A percentile compares a stretch with the other conserved stretches of the same genome.
phyloP scores from a whole-genome alignment of 2,888 invertebrate genomes.

The Melanostoma mellinum region DNA sequence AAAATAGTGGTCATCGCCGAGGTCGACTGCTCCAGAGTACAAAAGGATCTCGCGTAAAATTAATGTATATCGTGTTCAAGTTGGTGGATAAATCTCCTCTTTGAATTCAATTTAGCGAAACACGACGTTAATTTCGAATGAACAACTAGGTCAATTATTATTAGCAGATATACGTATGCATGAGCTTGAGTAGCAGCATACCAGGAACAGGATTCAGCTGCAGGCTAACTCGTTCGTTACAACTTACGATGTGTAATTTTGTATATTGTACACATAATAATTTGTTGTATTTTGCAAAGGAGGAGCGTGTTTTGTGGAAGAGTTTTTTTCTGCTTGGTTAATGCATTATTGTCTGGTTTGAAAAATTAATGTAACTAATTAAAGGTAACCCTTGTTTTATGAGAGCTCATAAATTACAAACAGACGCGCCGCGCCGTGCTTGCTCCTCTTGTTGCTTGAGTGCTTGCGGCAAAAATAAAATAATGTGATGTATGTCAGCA shows the following conservation, averaged over 20 bases:
- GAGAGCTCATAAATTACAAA: slow-evolving; percentile 29
- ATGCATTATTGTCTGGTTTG: slow-evolving; percentile 25
- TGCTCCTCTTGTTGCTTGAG: no score
- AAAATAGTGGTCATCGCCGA: not conserved
- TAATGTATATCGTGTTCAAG: not conserved
- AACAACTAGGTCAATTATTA: slow-evolving; percentile 60
- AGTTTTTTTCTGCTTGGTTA: slow-evolving; percentile 9
- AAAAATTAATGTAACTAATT: slow-evolving; percentile 42
- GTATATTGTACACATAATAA: not conserved
- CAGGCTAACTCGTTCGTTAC: slow-evolving; percentile 8
- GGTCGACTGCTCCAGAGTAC: not conserved
- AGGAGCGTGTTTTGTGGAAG: not conserved
- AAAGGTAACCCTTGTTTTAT: slow-evolving; percentile 13
- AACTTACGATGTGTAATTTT: slow-evolving; percentile 10
- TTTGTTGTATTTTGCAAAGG: slow-evolving; percentile 2
- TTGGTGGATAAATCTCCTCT: slow-evolving; percentile 19
- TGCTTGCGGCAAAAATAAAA: slow-evolving; percentile 25
- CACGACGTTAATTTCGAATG: slow-evolving; percentile 49
- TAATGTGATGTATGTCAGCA: slow-evolving; percentile 9
- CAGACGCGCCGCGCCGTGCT: slow-evolving; percentile 9
- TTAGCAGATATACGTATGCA: slow-evolving; percentile 37
- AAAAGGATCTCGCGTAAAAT: slow-evolving; percentile 1
- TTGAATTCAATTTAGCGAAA: slow-evolving; percentile 50
- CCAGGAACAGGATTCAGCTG: slow-evolving; percentile 14
- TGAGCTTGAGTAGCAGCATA: not conserved